These are phyloP conservation scores for Spodoptera litura DNA, from an alignment of 1,140 invertebrate species.

Conservation along the genomic window DNA sequence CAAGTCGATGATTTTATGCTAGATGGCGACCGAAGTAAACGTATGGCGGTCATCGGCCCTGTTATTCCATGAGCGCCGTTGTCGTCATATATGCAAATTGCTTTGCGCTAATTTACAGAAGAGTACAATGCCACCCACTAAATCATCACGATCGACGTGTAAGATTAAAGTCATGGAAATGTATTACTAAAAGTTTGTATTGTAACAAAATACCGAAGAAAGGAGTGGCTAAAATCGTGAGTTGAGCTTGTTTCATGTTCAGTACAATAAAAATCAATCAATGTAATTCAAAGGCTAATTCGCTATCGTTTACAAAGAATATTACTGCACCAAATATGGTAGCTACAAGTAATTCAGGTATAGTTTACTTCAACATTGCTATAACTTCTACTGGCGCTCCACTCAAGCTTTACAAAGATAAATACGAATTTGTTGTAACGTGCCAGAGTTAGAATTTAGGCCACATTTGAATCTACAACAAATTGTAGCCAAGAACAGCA, in stretches of 20 bases:
- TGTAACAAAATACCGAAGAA: not conserved
- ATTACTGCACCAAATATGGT: no score
- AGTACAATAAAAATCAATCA: not conserved
- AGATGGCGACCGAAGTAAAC: constrained; percentile 59
- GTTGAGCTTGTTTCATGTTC: constrained; percentile 1
- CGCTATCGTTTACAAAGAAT: no score
- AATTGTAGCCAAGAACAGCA: constrained; percentile 18
- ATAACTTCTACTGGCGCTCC: not conserved
- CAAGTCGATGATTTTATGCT: constrained; percentile 60
- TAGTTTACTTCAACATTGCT: not conserved
- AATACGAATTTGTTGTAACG: not conserved
- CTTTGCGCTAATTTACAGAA: constrained; percentile 66
- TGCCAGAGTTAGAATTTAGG: constrained; percentile 3
- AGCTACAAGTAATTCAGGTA: not conserved
- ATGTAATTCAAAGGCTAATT: not conserved
- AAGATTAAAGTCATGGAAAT: constrained; percentile 11
- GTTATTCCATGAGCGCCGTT: constrained; percentile 59
- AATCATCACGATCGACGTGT: constrained; percentile 26
- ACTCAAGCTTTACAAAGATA: not conserved
- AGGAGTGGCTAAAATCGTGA: constrained; percentile 1
- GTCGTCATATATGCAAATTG: constrained; percentile 69
- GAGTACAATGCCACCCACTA: constrained; percentile 65
- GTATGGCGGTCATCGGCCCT: constrained; percentile 71
- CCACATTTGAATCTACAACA: constrained; percentile 22
- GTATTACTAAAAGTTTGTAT: not conserved